Conservation (phyloP, 2,888 invertebrate species). For the Leptinotarsa juncta region DNA sequence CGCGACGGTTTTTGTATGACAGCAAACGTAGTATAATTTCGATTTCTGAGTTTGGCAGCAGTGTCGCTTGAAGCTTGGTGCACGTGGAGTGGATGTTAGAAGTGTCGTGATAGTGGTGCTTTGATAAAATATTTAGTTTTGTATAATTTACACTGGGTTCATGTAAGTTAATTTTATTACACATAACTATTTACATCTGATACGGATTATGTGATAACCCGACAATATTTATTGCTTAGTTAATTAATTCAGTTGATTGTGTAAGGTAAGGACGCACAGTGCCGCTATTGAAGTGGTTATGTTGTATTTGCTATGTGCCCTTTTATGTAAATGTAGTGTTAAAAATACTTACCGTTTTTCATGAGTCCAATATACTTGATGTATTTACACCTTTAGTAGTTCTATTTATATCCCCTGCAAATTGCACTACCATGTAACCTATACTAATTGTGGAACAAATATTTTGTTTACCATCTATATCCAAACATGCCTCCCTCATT, state of each 20-base stretch:
- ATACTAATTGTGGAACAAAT: neutral
- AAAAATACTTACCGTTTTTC: neutral
- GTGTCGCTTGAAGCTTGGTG: conserved; percentile 20
- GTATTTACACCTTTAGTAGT: neutral
- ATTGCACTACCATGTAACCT: neutral
- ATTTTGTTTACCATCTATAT: conserved; percentile 3
- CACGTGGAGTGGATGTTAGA: conserved; percentile 19
- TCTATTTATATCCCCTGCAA: neutral
- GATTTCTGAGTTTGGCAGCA: conserved; percentile 3
- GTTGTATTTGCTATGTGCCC: neutral
- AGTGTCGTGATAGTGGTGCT: conserved; percentile 15
- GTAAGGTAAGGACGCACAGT: conserved; percentile 7
- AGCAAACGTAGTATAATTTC: conserved; percentile 10
- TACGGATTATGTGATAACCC: neutral
- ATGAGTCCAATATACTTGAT: no score
- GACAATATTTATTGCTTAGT: neutral
- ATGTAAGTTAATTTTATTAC: neutral
- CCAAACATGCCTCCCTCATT: neutral
- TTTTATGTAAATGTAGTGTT: neutral
- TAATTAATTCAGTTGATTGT: neutral
- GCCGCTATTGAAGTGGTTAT: conserved; percentile 15
- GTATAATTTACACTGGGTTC: conserved; percentile 22
- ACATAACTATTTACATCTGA: neutral
- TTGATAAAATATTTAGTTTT: conserved; percentile 19
- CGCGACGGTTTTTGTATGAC: neutral